Evolutionary conservation across 2,888 invertebrate genomes (phyloP).

Genomic region (Globia sparganii): DNA sequence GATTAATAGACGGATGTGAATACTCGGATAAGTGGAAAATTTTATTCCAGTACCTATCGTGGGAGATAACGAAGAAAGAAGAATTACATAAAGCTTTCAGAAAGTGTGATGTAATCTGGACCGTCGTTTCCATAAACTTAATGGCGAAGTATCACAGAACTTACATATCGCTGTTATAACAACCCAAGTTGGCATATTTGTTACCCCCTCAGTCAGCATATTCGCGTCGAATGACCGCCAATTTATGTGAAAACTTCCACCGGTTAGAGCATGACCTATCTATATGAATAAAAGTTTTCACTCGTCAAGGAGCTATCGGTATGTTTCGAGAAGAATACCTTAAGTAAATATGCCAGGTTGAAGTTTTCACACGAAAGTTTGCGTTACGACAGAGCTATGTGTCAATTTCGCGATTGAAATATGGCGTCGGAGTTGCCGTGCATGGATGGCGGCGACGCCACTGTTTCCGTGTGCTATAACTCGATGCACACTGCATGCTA

Average conservation of each 20-base stretch:
- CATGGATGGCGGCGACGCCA: conserved; percentile 90
- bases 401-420: conserved; percentile 89
- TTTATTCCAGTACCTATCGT: conserved; percentile 74
- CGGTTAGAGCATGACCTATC: conserved; percentile 89
- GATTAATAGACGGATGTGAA: conserved; percentile 81
- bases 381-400: conserved; percentile 84
- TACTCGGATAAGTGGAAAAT: conserved; percentile 71
- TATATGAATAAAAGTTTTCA: conserved; percentile 88
- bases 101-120: conserved; percentile 89
- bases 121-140: conserved; percentile 90
- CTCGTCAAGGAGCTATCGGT: conserved; percentile 87
- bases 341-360: conserved; percentile 89
- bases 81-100: conserved; percentile 89
- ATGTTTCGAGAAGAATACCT: conserved; percentile 85
- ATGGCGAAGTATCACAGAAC: conserved; percentile 90
- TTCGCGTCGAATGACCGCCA: conserved; percentile 90
- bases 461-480: conserved; percentile 89
- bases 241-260: conserved; percentile 90
- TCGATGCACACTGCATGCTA: conserved; percentile 78
- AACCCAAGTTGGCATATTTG: conserved; percentile 90
- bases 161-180: conserved; percentile 90
- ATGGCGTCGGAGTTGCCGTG: conserved; percentile 80
- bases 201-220: conserved; percentile 90
- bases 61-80: conserved; percentile 80
- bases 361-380: conserved; percentile 87